A percentile compares a stretch with the other conserved stretches of the same genome.
These are phyloP conservation scores for Magallana ariakensis DNA, from an alignment of 1,140 invertebrate species.

Conservation along the genomic window DNA sequence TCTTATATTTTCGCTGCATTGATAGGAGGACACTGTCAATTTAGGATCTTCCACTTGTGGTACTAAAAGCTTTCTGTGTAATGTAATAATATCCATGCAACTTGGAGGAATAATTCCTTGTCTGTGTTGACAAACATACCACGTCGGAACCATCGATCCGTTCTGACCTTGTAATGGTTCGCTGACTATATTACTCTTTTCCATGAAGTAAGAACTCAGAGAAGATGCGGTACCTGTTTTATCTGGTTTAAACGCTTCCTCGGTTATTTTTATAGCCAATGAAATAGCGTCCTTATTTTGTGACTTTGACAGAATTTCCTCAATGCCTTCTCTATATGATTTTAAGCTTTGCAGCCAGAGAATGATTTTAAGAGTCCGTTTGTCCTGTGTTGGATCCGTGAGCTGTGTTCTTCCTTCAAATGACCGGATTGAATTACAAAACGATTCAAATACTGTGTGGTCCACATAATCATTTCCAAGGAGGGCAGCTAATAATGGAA, in stretches of 20 bases:
- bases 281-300: neutral
- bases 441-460: constrained; percentile 84
- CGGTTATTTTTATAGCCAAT: constrained; percentile 2
- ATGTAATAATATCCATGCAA: constrained; percentile 85
- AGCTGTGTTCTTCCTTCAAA: constrained; percentile 79
- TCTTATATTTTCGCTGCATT: constrained; percentile 84
- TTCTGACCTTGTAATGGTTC: no score
- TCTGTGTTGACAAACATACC: neutral
- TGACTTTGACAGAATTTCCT: constrained; percentile 44
- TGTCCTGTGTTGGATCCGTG: constrained; percentile 79
- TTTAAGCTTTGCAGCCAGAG: constrained; percentile 87
- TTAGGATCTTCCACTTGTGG: constrained; percentile 88
- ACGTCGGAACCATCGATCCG: no score
- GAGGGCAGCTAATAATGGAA: constrained; percentile 84
- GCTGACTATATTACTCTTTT: no score
- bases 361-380: constrained; percentile 85
- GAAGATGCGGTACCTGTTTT: no score
- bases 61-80: constrained; percentile 84
- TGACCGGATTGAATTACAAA: constrained; percentile 84
- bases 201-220: no score
- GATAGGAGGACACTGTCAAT: constrained; percentile 82
- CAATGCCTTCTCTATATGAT: constrained; percentile 69
- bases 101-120: constrained; percentile 82
- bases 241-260: neutral
- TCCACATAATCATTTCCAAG: constrained; percentile 88